Evolutionary conservation across 2,797 vertebrate species (phyloP).

Genomic region (Periophthalmus magnuspinnatus): DNA sequence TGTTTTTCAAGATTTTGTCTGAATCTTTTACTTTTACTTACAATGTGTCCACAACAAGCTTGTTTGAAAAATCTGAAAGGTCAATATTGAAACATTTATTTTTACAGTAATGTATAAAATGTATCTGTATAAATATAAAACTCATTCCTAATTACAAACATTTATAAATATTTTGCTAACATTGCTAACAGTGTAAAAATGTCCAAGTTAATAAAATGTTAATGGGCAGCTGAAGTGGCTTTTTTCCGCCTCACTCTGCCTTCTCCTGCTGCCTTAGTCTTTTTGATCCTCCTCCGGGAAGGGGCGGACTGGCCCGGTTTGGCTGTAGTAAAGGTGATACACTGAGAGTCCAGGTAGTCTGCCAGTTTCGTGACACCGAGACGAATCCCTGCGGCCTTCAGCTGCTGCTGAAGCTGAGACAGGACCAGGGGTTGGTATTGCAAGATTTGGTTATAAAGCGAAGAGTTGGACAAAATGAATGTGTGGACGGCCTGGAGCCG

Average conservation of each 20-base stretch:
- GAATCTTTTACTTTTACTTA: conserved; percentile 8
- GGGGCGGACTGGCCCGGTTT: conserved; percentile 60
- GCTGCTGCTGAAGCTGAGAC: conserved; percentile 77
- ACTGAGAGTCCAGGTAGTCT: conserved; percentile 90
- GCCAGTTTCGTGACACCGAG: conserved; percentile 83
- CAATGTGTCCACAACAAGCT: background rate
- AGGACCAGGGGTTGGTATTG: conserved; percentile 90
- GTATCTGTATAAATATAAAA: conserved; percentile 6
- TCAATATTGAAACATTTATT: conserved; percentile 10
- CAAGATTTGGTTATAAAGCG: conserved; percentile 82
- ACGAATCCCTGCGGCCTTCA: conserved; percentile 84
- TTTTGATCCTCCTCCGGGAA: conserved; percentile 49
- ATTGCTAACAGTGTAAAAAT: background rate
- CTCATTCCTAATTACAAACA: background rate
- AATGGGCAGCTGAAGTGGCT: background rate
- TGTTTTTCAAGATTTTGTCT: conserved; percentile 55
- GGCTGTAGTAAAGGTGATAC: conserved; percentile 91
- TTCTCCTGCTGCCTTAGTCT: conserved; percentile 12
- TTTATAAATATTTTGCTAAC: conserved; percentile 1
- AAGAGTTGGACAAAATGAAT: conserved; percentile 81
- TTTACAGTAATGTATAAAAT: background rate
- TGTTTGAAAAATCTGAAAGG: background rate
- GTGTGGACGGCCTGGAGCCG: conserved; percentile 74
- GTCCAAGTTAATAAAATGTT: background rate
- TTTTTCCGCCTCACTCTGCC: conserved; percentile 21